Evolutionary conservation across 2,888 invertebrate species (phyloP).

Genomic region (Tenthredo livida): DNA sequence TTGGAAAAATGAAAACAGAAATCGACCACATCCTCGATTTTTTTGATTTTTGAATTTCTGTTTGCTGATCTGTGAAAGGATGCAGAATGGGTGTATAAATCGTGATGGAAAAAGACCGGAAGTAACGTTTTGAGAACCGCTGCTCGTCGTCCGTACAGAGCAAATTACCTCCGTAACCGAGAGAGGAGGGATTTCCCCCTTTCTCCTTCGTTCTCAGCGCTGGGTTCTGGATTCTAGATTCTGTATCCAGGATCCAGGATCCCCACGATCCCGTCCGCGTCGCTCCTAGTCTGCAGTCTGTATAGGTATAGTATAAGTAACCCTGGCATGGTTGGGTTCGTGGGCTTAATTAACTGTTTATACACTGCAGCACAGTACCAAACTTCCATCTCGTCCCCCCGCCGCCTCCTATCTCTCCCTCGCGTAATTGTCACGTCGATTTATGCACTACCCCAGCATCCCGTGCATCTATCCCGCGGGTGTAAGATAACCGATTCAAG

Average conservation of each 20-base stretch:
- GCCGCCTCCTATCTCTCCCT: too few relatives aligned
- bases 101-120: conserved; percentile 59
- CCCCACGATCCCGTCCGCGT: too few relatives aligned
- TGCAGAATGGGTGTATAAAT: too few relatives aligned
- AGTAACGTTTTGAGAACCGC: conserved; percentile 67
- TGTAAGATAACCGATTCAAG: too few relatives aligned
- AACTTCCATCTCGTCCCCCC: conserved; percentile 62
- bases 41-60: neutral
- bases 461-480: too few relatives aligned
- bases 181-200: conserved; percentile 58
- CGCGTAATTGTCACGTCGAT: conserved; percentile 18
- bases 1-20: neutral
- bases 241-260: conserved; percentile 47
- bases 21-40: neutral
- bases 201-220: conserved; percentile 22
- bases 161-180: conserved; percentile 73
- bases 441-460: too few relatives aligned
- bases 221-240: conserved; percentile 52
- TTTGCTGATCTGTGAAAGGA: neutral
- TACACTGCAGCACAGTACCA: conserved; percentile 72
- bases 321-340: conserved; percentile 56
- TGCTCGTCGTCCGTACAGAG: conserved; percentile 71
- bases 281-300: conserved; percentile 52
- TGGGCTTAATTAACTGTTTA: conserved; percentile 77
- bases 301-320: conserved; percentile 29